Percentiles rank a stretch among this genome's conserved stretches.
Conservation (phyloP, 2,113 vertebrate species). For the Lutjanus erythropterus region DNA sequence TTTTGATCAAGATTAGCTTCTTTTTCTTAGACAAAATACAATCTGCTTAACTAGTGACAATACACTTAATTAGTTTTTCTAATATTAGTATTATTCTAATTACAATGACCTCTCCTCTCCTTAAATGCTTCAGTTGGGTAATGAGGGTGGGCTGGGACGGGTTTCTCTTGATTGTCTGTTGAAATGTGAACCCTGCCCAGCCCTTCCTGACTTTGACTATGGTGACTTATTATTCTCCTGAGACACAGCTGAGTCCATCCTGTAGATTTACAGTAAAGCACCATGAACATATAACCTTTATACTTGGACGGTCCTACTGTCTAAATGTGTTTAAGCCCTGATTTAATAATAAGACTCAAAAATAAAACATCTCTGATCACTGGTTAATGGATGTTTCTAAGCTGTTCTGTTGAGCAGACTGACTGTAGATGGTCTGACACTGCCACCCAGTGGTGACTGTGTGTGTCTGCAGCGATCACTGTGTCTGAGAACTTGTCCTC, state of each 20-base stretch:
- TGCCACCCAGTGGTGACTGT: slow-evolving; percentile 58
- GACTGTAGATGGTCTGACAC: neutral
- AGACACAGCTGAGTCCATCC: slow-evolving; percentile 32
- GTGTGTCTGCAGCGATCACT: neutral
- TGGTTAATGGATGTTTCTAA: too few species aligned
- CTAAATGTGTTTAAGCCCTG: too few species aligned
- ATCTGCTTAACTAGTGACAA: neutral
- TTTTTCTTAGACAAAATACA: too few species aligned
- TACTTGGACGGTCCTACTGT: too few species aligned
- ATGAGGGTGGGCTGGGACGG: slow-evolving; percentile 3
- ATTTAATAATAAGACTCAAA: neutral
- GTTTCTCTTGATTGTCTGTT: slow-evolving; percentile 34
- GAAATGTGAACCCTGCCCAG: slow-evolving; percentile 26
- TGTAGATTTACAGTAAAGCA: neutral
- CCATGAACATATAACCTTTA: neutral
- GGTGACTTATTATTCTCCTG: slow-evolving; percentile 30
- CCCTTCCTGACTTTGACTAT: slow-evolving; percentile 43
- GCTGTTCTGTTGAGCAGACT: neutral
- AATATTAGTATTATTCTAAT: neutral
- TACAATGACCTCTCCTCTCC: neutral
- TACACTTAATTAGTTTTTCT: slow-evolving; percentile 5
- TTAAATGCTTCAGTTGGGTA: neutral
- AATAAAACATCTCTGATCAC: neutral
- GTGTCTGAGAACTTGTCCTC: slow-evolving; percentile 67
- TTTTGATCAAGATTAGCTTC: neutral